These are phyloP conservation scores for Eutrigla gurnardus DNA, from an alignment of 2,797 vertebrate genomes.

Conservation along the genomic window DNA sequence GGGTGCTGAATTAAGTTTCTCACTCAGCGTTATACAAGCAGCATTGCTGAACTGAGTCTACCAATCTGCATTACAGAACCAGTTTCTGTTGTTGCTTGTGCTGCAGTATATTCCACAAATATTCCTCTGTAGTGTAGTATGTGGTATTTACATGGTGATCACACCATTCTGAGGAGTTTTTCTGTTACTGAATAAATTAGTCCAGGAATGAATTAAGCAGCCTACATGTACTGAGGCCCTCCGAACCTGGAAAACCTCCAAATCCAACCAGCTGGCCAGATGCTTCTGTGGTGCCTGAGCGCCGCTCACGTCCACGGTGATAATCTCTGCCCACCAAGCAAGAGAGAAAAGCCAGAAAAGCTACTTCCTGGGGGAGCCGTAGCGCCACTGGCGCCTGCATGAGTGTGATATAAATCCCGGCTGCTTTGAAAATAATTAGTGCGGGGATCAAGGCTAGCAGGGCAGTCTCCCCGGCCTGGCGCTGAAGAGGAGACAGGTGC, in stretches of 20 bases:
- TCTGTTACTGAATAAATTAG: slow-evolving; percentile 24
- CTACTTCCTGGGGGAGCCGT: slow-evolving; percentile 70
- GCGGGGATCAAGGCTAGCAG: slow-evolving; percentile 80
- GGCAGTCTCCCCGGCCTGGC: slow-evolving; percentile 79
- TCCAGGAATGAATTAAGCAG: slow-evolving; percentile 16
- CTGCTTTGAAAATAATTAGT: slow-evolving; percentile 86
- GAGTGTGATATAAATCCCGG: slow-evolving; percentile 81
- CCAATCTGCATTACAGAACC: not conserved
- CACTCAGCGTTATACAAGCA: not conserved
- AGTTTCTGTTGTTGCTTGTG: not conserved
- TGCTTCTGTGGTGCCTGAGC: slow-evolving; percentile 59
- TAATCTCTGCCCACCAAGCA: slow-evolving; percentile 58
- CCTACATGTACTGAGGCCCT: slow-evolving; percentile 37
- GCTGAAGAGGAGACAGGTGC: slow-evolving; percentile 86
- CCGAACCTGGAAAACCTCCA: slow-evolving; percentile 47
- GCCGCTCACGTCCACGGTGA: slow-evolving; percentile 57
- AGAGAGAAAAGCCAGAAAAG: slow-evolving; percentile 69
- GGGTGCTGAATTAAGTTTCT: not conserved
- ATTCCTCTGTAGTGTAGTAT: not conserved
- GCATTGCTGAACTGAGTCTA: not conserved
- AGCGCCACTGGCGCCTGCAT: slow-evolving; percentile 79
- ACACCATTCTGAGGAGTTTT: not conserved
- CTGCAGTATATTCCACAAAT: not conserved
- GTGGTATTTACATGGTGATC: not conserved
- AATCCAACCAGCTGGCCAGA: slow-evolving; percentile 54